These are phyloP conservation scores for Monochamus alternatus DNA, from an alignment of 2,888 invertebrate genomes.

Conservation along the genomic window DNA sequence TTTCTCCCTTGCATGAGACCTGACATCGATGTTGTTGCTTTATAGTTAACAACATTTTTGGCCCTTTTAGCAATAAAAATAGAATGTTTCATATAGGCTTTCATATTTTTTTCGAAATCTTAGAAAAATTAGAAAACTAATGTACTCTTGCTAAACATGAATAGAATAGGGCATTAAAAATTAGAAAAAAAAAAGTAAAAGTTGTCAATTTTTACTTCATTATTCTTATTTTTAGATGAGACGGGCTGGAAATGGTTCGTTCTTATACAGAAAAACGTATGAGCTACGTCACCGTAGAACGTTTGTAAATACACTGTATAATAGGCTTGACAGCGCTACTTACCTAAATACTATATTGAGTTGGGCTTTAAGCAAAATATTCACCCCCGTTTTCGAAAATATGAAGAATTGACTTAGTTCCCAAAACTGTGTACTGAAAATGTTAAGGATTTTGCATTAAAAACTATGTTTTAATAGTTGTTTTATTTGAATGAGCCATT, in stretches of 20 bases:
- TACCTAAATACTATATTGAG: conserved; percentile 27
- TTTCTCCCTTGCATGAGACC: conserved; percentile 41
- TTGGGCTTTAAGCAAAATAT: conserved; percentile 35
- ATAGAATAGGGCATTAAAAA: conserved; percentile 8
- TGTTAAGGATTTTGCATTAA: conserved; percentile 48
- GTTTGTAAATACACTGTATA: conserved; percentile 36
- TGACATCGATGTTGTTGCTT: conserved; percentile 45
- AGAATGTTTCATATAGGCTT: conserved; percentile 18
- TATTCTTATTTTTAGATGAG: conserved; percentile 54
- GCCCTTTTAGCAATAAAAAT: conserved; percentile 16
- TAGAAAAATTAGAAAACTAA: conserved; percentile 4
- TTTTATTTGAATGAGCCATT: conserved; percentile 43
- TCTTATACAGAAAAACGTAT: conserved; percentile 55
- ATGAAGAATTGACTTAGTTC: conserved; percentile 27
- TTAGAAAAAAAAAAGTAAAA: conserved; percentile 16
- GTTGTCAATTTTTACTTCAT: conserved; percentile 36
- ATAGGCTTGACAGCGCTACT: conserved; percentile 30
- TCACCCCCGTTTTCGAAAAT: conserved; percentile 23
- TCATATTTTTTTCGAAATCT: conserved; percentile 4
- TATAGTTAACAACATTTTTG: conserved; percentile 33
- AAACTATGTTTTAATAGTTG: conserved; percentile 46
- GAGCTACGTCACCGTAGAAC: conserved; percentile 42
- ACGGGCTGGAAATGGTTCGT: conserved; percentile 55
- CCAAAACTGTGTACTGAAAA: conserved; percentile 38
- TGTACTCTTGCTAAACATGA: conserved; percentile 4